Evolutionary conservation across 2,888 invertebrate species (phyloP).

Genomic region (Osmoderma eremita): DNA sequence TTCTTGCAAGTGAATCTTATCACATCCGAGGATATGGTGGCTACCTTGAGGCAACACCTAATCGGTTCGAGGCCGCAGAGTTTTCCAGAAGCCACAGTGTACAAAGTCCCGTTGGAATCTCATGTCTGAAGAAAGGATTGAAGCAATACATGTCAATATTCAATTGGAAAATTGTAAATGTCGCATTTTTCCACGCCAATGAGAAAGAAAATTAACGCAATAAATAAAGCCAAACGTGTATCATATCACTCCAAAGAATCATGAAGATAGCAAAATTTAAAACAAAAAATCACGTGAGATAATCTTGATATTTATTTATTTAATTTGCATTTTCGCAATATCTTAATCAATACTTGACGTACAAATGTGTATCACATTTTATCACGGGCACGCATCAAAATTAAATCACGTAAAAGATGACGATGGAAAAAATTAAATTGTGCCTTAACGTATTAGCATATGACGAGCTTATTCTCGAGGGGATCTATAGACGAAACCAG

Average conservation of each 20-base stretch:
- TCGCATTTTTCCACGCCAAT: too few relatives aligned
- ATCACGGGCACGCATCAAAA: slow-evolving; percentile 15
- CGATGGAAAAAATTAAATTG: slow-evolving; percentile 16
- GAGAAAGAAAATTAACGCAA: too few relatives aligned
- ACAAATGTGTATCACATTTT: slow-evolving; percentile 21
- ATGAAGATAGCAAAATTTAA: too few relatives aligned
- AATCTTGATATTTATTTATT: too few relatives aligned
- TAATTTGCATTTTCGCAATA: slow-evolving; percentile 17
- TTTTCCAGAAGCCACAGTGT: slow-evolving; percentile 66
- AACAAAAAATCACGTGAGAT: too few relatives aligned
- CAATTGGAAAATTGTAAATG: too few relatives aligned
- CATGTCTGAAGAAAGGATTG: slow-evolving; percentile 63
- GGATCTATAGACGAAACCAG: too few relatives aligned
- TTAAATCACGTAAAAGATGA: neutral
- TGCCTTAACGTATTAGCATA: slow-evolving; percentile 9
- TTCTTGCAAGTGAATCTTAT: slow-evolving; percentile 67
- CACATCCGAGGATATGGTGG: slow-evolving; percentile 65
- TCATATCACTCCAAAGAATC: too few relatives aligned
- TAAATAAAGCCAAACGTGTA: too few relatives aligned
- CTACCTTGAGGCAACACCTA: slow-evolving; percentile 63
- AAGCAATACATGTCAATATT: too few relatives aligned
- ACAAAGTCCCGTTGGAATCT: slow-evolving; percentile 70
- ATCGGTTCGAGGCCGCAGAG: slow-evolving; percentile 67
- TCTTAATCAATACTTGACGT: slow-evolving; percentile 2
- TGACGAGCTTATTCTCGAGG: too few relatives aligned